Evolutionary conservation across 2,113 vertebrate genomes (phyloP).

Genomic region (Athene cunicularia): DNA sequence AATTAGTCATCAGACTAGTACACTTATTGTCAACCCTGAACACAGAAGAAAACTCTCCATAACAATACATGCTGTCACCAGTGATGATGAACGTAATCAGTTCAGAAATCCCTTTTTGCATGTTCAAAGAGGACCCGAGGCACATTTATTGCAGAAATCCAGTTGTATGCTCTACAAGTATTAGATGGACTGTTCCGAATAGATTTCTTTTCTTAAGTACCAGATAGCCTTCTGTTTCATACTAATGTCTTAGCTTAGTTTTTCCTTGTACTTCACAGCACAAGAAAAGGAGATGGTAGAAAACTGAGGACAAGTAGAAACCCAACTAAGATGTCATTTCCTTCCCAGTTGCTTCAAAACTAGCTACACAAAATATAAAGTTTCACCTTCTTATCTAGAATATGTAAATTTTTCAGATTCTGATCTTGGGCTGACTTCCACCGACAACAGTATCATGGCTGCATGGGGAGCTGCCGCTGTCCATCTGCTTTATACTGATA

Average conservation of each 20-base stretch:
- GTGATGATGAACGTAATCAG: rapidly evolving
- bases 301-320: not conserved
- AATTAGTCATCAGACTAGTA: not conserved
- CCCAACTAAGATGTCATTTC: not conserved
- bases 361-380: not conserved
- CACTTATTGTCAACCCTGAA: not conserved
- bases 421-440: not conserved
- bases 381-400: slow-evolving; percentile 19
- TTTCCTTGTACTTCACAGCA: not conserved
- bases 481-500: slow-evolving; percentile 19
- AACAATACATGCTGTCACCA: not conserved
- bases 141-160: not conserved
- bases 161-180: not conserved
- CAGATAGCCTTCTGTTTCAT: not conserved
- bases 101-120: not conserved
- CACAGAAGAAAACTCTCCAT: not conserved
- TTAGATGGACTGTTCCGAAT: not conserved
- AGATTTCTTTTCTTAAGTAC: not conserved
- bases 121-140: not conserved
- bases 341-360: slow-evolving; percentile 2
- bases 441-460: rapidly evolving
- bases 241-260: not conserved
- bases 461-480: not conserved
- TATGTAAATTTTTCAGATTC: slow-evolving; percentile 7
- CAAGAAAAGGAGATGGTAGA: not conserved